phyloP scores from a whole-genome alignment of 2,888 invertebrate species.

The Pachydiplax longipennis region DNA sequence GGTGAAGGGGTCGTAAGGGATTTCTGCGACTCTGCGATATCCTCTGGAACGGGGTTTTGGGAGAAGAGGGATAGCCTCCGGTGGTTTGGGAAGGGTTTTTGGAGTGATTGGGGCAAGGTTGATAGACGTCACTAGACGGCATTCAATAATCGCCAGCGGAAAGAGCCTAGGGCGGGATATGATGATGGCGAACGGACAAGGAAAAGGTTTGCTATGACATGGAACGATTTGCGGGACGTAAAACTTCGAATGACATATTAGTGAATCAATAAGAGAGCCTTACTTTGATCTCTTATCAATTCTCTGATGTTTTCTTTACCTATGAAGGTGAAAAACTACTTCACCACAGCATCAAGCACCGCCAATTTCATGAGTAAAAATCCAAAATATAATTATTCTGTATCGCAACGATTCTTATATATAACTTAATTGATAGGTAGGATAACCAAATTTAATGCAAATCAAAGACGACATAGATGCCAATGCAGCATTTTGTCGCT shows the following conservation, averaged over 20 bases:
- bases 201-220: neutral
- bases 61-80: neutral
- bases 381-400: no score
- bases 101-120: neutral
- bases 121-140: neutral
- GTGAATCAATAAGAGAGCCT: neutral
- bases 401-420: no score
- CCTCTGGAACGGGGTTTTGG: neutral
- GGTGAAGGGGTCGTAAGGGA: neutral
- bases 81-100: neutral
- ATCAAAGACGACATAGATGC: no score
- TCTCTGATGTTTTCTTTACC: no score
- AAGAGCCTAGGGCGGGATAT: no score
- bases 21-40: neutral
- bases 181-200: neutral
- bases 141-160: neutral
- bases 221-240: neutral
- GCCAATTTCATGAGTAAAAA: no score
- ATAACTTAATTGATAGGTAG: no score
- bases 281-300: no score
- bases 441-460: no score
- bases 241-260: neutral
- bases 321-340: no score
- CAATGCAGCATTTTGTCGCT: no score
- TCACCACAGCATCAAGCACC: no score